These are phyloP conservation scores for Sesia bembeciformis DNA, from an alignment of 2,888 invertebrate species.

Conservation along the genomic window DNA sequence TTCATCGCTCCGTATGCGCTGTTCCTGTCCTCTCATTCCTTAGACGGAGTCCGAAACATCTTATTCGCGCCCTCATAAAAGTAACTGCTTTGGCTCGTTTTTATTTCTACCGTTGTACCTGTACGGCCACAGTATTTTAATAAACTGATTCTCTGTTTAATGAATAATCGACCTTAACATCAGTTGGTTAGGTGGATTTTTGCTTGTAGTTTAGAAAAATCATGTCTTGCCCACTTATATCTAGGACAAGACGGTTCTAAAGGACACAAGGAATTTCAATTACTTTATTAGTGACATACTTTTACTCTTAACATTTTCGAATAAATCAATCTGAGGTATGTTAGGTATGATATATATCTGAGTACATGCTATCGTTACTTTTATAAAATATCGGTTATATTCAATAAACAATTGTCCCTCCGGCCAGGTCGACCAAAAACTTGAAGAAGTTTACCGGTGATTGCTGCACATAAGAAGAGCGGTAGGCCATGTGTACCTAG, in stretches of 20 bases:
- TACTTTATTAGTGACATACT: conserved; percentile 58
- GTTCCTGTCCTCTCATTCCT: conserved; percentile 49
- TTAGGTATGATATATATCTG: conserved; percentile 10
- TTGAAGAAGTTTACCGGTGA: too few species aligned
- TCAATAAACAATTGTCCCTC: too few species aligned
- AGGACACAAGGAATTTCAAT: conserved; percentile 71
- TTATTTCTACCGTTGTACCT: conserved; percentile 71
- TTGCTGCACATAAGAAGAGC: too few species aligned
- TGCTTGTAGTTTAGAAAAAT: conserved; percentile 25
- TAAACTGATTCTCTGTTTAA: conserved; percentile 37
- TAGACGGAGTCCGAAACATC: conserved; percentile 71
- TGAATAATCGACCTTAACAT: conserved; percentile 26
- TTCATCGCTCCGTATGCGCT: conserved; percentile 18
- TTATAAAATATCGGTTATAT: too few species aligned
- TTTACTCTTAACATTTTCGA: conserved; percentile 10
- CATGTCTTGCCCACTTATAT: conserved; percentile 66
- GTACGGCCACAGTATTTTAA: conserved; percentile 73
- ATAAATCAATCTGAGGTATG: neutral
- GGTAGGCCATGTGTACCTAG: too few species aligned
- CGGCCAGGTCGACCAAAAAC: too few species aligned
- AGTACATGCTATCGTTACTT: too few species aligned
- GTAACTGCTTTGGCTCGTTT: conserved; percentile 73
- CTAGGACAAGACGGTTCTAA: conserved; percentile 62
- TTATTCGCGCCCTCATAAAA: conserved; percentile 75
- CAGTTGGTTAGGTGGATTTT: conserved; percentile 21